Base-by-base conservation (phyloP, 1,140 invertebrate species). In the Drosophila bipectinata region DNA sequence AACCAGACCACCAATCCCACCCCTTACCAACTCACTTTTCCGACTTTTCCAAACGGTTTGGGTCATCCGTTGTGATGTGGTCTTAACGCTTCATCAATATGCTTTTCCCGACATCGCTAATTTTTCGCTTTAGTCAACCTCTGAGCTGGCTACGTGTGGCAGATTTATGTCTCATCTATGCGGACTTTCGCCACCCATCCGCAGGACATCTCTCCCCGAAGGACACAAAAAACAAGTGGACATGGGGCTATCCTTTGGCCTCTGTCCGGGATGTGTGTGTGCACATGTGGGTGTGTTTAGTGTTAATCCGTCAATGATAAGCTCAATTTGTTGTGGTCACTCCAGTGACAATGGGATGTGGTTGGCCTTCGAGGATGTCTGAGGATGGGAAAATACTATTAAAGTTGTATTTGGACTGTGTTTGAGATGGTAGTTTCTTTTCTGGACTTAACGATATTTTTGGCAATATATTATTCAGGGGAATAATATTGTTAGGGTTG, bases 261-360 rank as follows among this genome's bases (percentile, higher is more conserved):
- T 21, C 39, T 41, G 14, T 41, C 45, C 7, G 30, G 41, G 9
- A 1, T 4, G 18, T 4, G 44, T 45, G 21, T 49, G 21, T 44
- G 64, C 58, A 54, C 77, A 47, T 73, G 80, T 39, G 74, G 57
- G 67, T 83, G 76, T 88, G 76, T 88, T 83, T 84, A 88, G 84
- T 88, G 84, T 89, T 88, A 88, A 88, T 88, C 84, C 84, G 84
- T 88, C 84, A 89, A 88, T 89, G 84, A 88, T 88, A 88, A 88
- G 84, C 84, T 88, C 84, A 88, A 88, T 88, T 88, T 88, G 84
- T 80, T 88, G 84, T 85, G 84, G 84, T 89, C 84, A 88, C 79
- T 88, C 54, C 67, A 89, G 62, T 55, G 83, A 83, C 83, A 83
- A 88, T 82, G 75, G 68, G 74, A 64, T 45, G 48, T 67, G 51